Conservation (phyloP, 2,113 vertebrate species). For the Cairina moschata region DNA sequence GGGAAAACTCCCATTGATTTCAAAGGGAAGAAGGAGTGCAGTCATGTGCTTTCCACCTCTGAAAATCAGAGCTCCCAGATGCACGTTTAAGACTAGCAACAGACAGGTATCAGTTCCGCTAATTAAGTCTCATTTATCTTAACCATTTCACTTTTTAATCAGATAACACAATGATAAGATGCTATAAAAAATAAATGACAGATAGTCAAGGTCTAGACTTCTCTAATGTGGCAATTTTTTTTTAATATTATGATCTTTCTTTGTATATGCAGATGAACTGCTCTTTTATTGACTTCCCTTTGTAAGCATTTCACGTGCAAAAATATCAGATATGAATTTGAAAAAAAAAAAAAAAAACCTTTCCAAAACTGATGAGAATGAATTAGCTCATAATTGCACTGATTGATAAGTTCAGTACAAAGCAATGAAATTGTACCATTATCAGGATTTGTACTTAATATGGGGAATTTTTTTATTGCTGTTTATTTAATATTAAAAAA, state of each 20-base stretch:
- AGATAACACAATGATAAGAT: constrained; percentile 51
- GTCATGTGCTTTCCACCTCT: background rate
- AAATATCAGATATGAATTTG: constrained; percentile 63
- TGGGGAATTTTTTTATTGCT: constrained; percentile 42
- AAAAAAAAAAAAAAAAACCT: constrained; percentile 19
- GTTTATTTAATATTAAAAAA: background rate
- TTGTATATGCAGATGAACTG: constrained; percentile 54
- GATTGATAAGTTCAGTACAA: constrained; percentile 54
- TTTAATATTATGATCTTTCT: constrained; percentile 62
- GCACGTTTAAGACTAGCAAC: constrained; percentile 12
- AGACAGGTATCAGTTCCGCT: constrained; percentile 59
- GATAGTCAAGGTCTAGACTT: constrained; percentile 68
- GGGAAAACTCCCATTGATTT: constrained; percentile 24
- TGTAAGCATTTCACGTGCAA: constrained; percentile 61
- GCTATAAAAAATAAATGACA: constrained; percentile 55
- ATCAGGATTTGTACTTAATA: constrained; percentile 35
- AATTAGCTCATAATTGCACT: constrained; percentile 64
- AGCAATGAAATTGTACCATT: constrained; percentile 40
- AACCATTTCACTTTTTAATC: constrained; percentile 65
- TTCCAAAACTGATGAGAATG: constrained; percentile 48
- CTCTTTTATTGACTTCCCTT: constrained; percentile 67
- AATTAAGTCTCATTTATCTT: constrained; percentile 68
- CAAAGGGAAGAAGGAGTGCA: background rate
- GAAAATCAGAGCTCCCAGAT: constrained; percentile 32
- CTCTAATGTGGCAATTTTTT: constrained; percentile 68